phyloP scores from a whole-genome alignment of 2,113 vertebrate species.

The Antennarius striatus region DNA sequence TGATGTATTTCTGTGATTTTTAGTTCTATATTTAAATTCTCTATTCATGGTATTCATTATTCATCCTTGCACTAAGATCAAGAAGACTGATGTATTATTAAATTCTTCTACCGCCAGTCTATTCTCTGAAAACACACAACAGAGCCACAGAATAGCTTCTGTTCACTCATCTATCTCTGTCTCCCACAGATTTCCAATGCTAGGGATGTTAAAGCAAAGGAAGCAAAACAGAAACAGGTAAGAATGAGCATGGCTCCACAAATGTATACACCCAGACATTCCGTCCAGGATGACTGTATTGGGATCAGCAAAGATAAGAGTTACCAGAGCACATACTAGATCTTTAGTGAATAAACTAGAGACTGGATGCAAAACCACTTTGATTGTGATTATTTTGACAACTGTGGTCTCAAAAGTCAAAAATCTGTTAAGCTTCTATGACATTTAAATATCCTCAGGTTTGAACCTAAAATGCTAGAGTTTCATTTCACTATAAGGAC shows the following conservation, averaged over 20 bases:
- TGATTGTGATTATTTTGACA: too few relatives aligned
- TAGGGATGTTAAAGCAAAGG: not conserved
- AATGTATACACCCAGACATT: too few relatives aligned
- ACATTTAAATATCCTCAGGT: too few relatives aligned
- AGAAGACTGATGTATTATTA: not conserved
- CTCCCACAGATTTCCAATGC: constrained; percentile 40
- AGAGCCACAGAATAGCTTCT: not conserved
- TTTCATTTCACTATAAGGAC: not conserved
- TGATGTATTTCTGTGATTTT: too few relatives aligned
- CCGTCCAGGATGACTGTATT: too few relatives aligned
- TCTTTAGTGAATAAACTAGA: not conserved
- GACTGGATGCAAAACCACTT: too few relatives aligned
- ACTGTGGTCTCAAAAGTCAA: too few relatives aligned
- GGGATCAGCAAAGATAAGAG: not conserved
- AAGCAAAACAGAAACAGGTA: constrained; percentile 27
- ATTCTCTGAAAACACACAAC: not conserved
- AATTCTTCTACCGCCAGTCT: not conserved
- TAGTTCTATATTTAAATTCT: too few relatives aligned
- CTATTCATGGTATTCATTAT: too few relatives aligned
- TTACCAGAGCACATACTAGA: not conserved
- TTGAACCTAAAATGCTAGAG: too few relatives aligned
- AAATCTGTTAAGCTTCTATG: too few relatives aligned
- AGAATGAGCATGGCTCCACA: constrained; percentile 4
- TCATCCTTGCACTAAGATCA: too few relatives aligned
- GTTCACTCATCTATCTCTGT: not conserved